Conservation (phyloP, 64 coral and sea anemone genomes). For the Stichodactyla helianthus region DNA sequence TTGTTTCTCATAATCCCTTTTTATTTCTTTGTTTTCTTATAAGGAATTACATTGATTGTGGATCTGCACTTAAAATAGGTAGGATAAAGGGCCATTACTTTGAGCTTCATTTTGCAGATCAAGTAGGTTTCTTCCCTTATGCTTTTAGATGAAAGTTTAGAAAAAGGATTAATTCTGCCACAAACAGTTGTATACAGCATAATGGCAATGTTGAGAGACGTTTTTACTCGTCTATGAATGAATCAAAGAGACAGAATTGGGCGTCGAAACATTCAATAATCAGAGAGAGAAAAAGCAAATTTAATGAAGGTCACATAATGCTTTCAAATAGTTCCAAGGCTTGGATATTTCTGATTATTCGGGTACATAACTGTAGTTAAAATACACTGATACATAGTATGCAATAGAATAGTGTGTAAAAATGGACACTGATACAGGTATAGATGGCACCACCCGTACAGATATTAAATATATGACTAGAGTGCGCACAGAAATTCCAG, state of each 20-base stretch:
- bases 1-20: not conserved
- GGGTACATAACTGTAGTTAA: too few species aligned
- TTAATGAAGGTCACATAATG: not conserved
- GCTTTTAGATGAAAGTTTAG: constrained; percentile 2
- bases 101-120: not conserved
- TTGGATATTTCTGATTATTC: too few species aligned
- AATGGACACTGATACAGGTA: not conserved
- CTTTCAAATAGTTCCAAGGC: too few species aligned
- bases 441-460: not conserved
- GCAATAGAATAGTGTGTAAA: too few species aligned
- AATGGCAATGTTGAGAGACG: not conserved
- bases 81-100: constrained; percentile 8
- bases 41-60: constrained; percentile 11
- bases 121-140: constrained; percentile 5
- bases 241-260: not conserved
- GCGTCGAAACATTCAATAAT: not conserved
- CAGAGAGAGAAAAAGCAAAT: not conserved
- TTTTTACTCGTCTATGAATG: not conserved
- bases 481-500: not conserved
- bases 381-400: too few species aligned
- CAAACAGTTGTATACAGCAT: not conserved
- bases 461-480: not conserved
- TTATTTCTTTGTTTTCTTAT: constrained; percentile 1
- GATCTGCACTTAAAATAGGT: constrained; percentile 4
- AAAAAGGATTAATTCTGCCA: not conserved